These are phyloP conservation scores for Polypterus bichir DNA, from an alignment of 2,113 vertebrate genomes.

Conservation along the genomic window DNA sequence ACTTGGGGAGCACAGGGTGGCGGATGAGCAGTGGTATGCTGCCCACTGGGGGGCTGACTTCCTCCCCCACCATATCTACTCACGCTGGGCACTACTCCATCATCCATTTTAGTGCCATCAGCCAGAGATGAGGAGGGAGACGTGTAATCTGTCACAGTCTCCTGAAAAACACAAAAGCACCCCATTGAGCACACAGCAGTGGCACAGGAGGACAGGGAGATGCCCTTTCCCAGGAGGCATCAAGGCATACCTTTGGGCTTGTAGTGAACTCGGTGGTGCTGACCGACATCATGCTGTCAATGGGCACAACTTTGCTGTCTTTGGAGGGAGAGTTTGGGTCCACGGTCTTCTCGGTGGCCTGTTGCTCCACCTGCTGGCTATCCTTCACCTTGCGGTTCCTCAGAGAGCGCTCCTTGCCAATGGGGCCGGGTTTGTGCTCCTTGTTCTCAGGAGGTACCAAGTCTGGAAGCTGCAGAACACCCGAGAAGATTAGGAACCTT, in stretches of 20 bases:
- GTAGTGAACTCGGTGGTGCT: slow-evolving; percentile 72
- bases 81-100: slow-evolving; percentile 86
- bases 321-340: slow-evolving; percentile 64
- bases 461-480: slow-evolving; percentile 66
- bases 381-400: slow-evolving; percentile 96
- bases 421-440: slow-evolving; percentile 93
- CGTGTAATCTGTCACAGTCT: slow-evolving; percentile 94
- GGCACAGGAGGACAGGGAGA: not conserved
- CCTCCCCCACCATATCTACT: slow-evolving; percentile 29
- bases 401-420: slow-evolving; percentile 90
- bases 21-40: too few relatives aligned
- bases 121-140: slow-evolving; percentile 83
- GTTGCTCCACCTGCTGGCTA: slow-evolving; percentile 67
- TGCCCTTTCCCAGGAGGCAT: not conserved
- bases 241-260: slow-evolving; percentile 66
- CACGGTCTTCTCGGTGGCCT: slow-evolving; percentile 69
- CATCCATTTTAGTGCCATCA: slow-evolving; percentile 84
- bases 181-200: too few relatives aligned
- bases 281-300: slow-evolving; percentile 86
- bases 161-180: slow-evolving; percentile 44
- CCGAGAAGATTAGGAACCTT: too few relatives aligned
- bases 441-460: slow-evolving; percentile 81
- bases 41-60: too few relatives aligned
- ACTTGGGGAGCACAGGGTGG: slow-evolving; percentile 61
- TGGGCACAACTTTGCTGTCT: slow-evolving; percentile 63